Evolutionary conservation across 2,797 vertebrate genomes (phyloP), one percentile per base, ranked within the genome.

Genomic region (Enteromius anoplus): DNA sequence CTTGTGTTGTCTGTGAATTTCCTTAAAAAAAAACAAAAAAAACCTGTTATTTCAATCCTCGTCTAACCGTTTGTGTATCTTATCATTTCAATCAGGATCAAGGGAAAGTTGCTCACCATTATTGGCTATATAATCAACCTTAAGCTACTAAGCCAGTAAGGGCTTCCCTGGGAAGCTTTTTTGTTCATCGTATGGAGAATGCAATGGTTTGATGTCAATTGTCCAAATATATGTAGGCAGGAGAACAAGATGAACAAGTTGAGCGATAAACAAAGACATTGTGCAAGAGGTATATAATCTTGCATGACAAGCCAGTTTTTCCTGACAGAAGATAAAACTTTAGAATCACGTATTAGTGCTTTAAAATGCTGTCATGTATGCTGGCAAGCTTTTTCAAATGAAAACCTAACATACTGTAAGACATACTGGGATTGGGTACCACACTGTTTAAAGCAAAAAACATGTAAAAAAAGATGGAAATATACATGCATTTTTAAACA

Each of bases 271-370:
- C 40, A 9, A 26, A 47, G 70, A 65, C 15, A 10, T 75, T 15
- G 6, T 65, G 80, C 60, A 75, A 65, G 70, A 51, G 32, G 3
- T 53, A 23, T 51, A 53, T 14, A 81, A 37, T 65, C 58, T 75
- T 73, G 69, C 21, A 75, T 66, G 70, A 53, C 32, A 65, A 72
- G 42, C 12, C 42, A 81, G 49, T 73, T 49, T 81, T 37, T 37
- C 69, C 69, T 62, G 21, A 64, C 8, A 64, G 55, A 21, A 19
- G 21, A 19, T 62, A 19, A 72, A 72, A 40, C 40, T 62, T 62
- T 2, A 72, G 34, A 81, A 49, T 17, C 19, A 47, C 4, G 2
- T 4, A 53, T 17, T 78, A 42, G 65, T 80, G 17, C 23, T 58
- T 72, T 49, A 71, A 80, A 47, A 47, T 81, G 7, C 5, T 40